These are phyloP conservation scores for Dipodomys merriami DNA, from an alignment of 2,113 vertebrate genomes.

Conservation along the genomic window DNA sequence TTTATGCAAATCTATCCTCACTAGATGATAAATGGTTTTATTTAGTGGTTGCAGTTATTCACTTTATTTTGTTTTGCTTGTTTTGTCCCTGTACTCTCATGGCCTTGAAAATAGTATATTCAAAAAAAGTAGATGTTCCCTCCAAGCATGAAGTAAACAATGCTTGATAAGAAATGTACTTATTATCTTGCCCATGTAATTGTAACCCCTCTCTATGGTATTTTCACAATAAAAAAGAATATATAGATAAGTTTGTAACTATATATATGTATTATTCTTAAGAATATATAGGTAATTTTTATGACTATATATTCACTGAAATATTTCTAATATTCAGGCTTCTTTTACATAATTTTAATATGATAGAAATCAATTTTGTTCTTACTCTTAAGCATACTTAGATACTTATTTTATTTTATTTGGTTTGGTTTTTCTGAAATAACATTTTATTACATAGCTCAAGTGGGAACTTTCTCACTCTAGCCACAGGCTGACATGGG, in stretches of 20 bases:
- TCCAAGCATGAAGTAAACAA: not conserved
- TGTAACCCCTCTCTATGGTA: too few species aligned
- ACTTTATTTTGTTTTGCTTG: not conserved
- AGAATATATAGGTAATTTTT: not conserved
- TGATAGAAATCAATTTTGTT: not conserved
- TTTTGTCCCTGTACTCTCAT: not conserved
- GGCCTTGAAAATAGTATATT: not conserved
- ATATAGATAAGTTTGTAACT: not conserved
- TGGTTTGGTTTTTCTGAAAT: too few species aligned
- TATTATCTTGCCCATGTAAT: too few species aligned
- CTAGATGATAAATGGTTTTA: slow-evolving; percentile 7
- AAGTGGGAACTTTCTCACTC: too few species aligned
- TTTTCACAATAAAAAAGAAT: not conserved
- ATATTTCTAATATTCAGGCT: not conserved
- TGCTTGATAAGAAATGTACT: too few species aligned
- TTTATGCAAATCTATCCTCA: not conserved
- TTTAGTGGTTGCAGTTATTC: not conserved
- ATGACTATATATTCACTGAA: not conserved
- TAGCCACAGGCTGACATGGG: too few species aligned
- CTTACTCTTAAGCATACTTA: not conserved
- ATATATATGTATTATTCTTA: not conserved
- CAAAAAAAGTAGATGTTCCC: not conserved
- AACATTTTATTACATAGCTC: too few species aligned
- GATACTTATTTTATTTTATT: too few species aligned
- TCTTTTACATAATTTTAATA: slow-evolving; percentile 1